Conservation (phyloP, 2,888 invertebrate genomes). For the Xestia rhomboidea region DNA sequence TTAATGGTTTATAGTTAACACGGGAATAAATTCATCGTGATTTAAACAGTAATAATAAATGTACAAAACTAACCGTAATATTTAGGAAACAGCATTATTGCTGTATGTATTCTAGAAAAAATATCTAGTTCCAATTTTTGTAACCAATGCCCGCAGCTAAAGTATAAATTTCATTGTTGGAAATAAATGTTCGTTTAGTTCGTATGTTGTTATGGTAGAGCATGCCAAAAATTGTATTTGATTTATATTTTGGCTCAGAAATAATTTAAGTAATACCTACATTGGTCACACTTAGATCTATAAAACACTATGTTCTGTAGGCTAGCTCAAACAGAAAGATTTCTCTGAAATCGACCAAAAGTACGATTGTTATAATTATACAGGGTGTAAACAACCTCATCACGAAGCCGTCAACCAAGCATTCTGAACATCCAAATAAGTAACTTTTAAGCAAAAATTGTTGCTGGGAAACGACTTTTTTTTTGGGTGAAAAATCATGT, state of each 20-base stretch:
- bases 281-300: too few relatives aligned
- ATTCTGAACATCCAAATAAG: too few relatives aligned
- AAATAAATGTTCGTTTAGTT: slow-evolving; percentile 42
- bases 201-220: slow-evolving; percentile 32
- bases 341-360: not conserved
- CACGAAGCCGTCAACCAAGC: too few relatives aligned
- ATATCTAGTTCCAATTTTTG: slow-evolving; percentile 41
- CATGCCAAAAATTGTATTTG: slow-evolving; percentile 38
- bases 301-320: not conserved
- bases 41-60: slow-evolving; percentile 32
- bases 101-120: slow-evolving; percentile 29
- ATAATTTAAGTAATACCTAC: slow-evolving; percentile 25
- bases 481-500: too few relatives aligned
- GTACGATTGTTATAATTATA: too few relatives aligned
- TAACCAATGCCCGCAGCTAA: slow-evolving; percentile 23
- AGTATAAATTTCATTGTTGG: slow-evolving; percentile 57
- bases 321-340: too few relatives aligned
- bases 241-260: slow-evolving; percentile 34
- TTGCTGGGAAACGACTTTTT: too few relatives aligned
- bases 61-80: not conserved
- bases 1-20: slow-evolving; percentile 46
- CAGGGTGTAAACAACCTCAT: too few relatives aligned
- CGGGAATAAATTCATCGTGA: slow-evolving; percentile 42
- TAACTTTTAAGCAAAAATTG: too few relatives aligned
- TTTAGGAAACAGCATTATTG: not conserved